Conservation (phyloP, 2,113 vertebrate genomes). For the Crotophaga sulcirostris region DNA sequence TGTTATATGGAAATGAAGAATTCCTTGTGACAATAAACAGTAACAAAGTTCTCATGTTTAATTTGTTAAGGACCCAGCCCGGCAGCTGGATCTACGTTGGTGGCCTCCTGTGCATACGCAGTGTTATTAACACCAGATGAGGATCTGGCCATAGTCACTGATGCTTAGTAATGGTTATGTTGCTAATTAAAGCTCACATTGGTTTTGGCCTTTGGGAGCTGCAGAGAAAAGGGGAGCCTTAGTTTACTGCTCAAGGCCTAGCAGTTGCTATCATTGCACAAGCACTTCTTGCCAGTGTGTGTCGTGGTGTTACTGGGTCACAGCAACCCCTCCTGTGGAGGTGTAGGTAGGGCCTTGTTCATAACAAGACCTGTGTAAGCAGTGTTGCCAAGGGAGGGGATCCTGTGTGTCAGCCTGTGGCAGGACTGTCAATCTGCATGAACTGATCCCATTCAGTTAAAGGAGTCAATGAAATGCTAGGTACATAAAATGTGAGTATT, state of each 20-base stretch:
- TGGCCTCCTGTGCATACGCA: conserved; percentile 33
- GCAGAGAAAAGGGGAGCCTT: neutral
- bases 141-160: conserved; percentile 32
- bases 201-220: neutral
- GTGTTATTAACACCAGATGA: conserved; percentile 62
- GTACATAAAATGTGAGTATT: neutral
- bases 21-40: conserved; percentile 55
- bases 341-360: neutral
- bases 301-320: neutral
- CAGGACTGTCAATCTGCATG: neutral
- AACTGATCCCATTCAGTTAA: neutral
- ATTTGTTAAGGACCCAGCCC: neutral
- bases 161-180: conserved; percentile 16
- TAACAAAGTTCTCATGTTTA: neutral
- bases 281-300: neutral
- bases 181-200: conserved; percentile 49
- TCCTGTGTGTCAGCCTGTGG: neutral
- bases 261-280: neutral
- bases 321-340: neutral
- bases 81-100: conserved; percentile 20
- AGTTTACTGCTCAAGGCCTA: neutral
- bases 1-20: conserved; percentile 40
- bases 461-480: neutral
- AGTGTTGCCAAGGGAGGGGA: neutral
- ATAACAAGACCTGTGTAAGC: neutral